Conservation (phyloP, 2,113 vertebrate species). For the Rhagologus leucostigma region DNA sequence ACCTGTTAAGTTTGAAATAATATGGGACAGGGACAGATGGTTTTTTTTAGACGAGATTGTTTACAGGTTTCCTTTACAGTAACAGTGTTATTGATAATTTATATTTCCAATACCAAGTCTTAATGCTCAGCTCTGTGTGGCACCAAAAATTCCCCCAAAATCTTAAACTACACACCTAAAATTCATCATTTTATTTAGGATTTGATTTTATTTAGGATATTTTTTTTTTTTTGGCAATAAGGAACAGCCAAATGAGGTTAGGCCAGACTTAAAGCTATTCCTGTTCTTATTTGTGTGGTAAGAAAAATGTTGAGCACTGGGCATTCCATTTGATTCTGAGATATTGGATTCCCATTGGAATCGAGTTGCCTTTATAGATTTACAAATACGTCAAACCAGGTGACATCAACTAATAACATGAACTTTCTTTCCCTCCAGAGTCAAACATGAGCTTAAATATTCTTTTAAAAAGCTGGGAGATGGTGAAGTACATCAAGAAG, state of each 20-base stretch:
- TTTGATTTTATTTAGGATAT: background rate
- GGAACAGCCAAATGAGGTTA: background rate
- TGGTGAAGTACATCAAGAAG: background rate
- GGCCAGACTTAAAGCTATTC: background rate
- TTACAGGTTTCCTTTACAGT: background rate
- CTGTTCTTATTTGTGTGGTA: background rate
- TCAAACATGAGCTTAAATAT: background rate
- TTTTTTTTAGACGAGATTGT: background rate
- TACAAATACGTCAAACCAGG: background rate
- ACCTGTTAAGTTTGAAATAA: background rate
- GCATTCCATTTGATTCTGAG: background rate
- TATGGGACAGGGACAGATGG: background rate
- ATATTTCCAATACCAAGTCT: background rate
- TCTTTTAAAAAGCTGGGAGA: background rate
- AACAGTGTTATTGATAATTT: background rate
- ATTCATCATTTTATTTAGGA: rapidly evolving
- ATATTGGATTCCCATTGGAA: background rate
- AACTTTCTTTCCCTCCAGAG: background rate
- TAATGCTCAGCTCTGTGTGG: background rate
- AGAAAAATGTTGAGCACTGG: background rate
- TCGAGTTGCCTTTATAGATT: background rate
- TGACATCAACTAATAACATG: background rate
- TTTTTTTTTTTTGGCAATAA: background rate
- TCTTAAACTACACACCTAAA: background rate
- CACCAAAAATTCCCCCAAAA: background rate